Evolutionary conservation across 2,797 vertebrate genomes (phyloP), one percentile per base, ranked within the genome.

Genomic region (Carduelis carduelis): DNA sequence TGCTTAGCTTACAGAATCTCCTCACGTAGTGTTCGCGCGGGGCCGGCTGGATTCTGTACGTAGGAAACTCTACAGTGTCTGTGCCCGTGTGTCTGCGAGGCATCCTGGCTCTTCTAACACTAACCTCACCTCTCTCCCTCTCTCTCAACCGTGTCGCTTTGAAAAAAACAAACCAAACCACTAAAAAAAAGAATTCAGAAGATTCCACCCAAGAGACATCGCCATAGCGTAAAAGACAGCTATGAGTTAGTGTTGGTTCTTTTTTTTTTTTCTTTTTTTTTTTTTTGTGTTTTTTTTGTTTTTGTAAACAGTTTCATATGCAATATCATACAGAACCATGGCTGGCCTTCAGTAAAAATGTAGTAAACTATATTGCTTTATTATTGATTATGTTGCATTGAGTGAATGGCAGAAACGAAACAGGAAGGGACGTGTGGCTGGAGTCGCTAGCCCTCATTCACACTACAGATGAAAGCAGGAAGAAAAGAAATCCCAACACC

Each of bases 311-410:
- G 97, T 97, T 98, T 98, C 97, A 97, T 98, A 98, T 96, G 98
- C 97, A 98, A 96, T 98, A 98, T 98, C 97, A 98, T 97, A 98
- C 97, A 98, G 92, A 98, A 98, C 97, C 98, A 98, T 97, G 98
- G 98, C 98, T 98, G 98, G 98, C 98, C 97, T 96, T 98, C 96
- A 95, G 97, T 98, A 97, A 96, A 97, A 98, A 97, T 96, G 98
- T 97, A 97, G 98, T 97, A 98, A 98, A 98, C 97, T 97, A 98
- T 98, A 98, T 98, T 98, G 98, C 98, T 98, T 98, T 97, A 95
- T 78, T 98, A 95, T 98, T 78, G 97, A 97, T 97, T 96, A 97
- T 92, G 98, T 97, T 97, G 97, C 97, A 95, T 97, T 97, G 96
- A 97, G 97, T 96, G 96, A 97, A 97, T 83, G 98, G 98, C 97